Base-by-base conservation (phyloP, 2,888 invertebrate species). In the Drosophila kanekoi region DNA sequence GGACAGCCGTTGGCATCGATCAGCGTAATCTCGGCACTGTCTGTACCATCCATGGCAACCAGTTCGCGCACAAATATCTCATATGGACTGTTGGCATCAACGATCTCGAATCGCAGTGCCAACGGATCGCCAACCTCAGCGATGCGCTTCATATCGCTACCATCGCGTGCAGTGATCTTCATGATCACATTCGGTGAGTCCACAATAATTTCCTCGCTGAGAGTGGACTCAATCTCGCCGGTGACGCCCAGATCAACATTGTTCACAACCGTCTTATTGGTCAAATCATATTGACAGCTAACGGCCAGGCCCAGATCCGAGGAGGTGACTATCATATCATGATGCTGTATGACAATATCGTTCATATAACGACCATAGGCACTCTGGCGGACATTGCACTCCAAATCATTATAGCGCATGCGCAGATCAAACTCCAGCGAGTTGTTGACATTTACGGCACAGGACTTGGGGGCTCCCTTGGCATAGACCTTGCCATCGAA, bases 401-500 rank as follows among this genome's bases (percentile, higher is more conserved):
- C 97, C 65, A 98, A 94, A 92, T 98, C 97, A 92, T 96, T 97
- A 93, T 97, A 98, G 41, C 96, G 96, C 96, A 98, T 97, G 86
- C 95, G 95, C 79, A 98, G 93, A 92, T 97, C 97, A 91, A 98
- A 98, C 92, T 97, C 97, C 65, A 98, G 93, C 77, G 96, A 96
- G 90, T 96, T 96, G 90, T 96, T 96, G 62, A 98, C 96, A 91
- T 98, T 97, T 66, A 96, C 95, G 35, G 97, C 96, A 91, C 98
- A 98, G 16, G 97, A 97, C 92, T 97, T 97, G 56, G 98, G 98
- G 77, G 97, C 97, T 74, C 97, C 97, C 92, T 98, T 98, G 61
- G 97, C 97, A 93, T 98, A 98, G 79, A 98, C 96, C 93, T 98
- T 98, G 73, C 98, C 98, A 91, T 97, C 97, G 93, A 98, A 98